Evolutionary conservation across 2,797 vertebrate genomes (phyloP).

Genomic region (Lophius americanus): DNA sequence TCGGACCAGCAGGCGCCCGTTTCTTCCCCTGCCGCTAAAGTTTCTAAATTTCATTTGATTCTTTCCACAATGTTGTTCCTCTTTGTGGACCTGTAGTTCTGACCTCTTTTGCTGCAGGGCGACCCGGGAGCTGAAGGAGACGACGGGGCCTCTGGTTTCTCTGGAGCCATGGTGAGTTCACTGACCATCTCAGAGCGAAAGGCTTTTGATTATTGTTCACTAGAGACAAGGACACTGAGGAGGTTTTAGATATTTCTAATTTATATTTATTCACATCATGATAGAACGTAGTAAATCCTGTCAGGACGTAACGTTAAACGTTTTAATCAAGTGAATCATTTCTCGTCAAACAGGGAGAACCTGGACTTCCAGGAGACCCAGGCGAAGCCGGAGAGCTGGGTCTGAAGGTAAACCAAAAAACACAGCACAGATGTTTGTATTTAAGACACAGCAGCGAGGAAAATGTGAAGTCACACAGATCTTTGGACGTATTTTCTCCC

Average conservation of each 20-base stretch:
- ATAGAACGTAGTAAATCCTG: too few species aligned
- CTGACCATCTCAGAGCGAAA: neutral
- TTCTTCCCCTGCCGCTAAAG: too few species aligned
- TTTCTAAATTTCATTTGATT: too few species aligned
- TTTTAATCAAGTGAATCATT: neutral
- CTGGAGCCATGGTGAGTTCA: constrained; percentile 72
- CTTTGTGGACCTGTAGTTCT: constrained; percentile 18
- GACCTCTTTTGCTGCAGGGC: constrained; percentile 58
- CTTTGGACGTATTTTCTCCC: too few species aligned
- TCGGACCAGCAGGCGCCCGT: too few species aligned
- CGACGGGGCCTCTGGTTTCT: constrained; percentile 82
- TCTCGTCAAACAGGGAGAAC: constrained; percentile 65
- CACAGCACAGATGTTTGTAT: neutral
- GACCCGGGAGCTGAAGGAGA: constrained; percentile 75
- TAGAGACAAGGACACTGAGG: too few species aligned
- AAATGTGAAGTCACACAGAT: too few species aligned
- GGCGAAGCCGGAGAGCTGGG: constrained; percentile 61
- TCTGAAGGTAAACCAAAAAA: constrained; percentile 69
- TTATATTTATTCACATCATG: too few species aligned
- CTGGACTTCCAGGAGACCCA: constrained; percentile 76
- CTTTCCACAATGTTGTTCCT: too few species aligned
- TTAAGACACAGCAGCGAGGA: too few species aligned
- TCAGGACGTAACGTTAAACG: too few species aligned
- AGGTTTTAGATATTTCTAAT: too few species aligned
- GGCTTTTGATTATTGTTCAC: neutral